A percentile compares a stretch with the other conserved stretches of the same genome.
Evolutionary conservation across 2,113 vertebrate genomes (phyloP).

Genomic region (Lasiurus cinereus): DNA sequence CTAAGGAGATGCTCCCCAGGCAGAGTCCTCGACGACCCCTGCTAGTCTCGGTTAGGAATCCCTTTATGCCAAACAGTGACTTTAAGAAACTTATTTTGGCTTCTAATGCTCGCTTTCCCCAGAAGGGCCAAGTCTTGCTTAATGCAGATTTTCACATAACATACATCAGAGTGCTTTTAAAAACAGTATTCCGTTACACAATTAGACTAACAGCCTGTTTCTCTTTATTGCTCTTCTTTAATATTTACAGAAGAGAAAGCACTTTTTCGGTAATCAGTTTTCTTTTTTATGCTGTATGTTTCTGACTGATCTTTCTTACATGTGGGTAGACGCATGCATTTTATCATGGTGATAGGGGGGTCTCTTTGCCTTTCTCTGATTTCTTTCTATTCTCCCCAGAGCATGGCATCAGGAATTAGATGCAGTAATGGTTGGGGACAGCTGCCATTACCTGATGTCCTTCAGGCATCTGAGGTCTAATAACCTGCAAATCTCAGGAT

Average conservation of each 20-base stretch:
- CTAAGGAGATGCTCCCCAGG: neutral
- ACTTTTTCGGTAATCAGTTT: neutral
- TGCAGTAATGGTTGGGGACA: constrained; percentile 35
- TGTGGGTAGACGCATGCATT: neutral
- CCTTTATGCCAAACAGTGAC: neutral
- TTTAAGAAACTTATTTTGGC: neutral
- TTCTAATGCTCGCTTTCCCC: neutral
- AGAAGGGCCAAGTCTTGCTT: neutral
- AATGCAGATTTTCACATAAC: neutral
- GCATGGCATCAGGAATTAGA: constrained; percentile 68
- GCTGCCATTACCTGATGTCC: constrained; percentile 24
- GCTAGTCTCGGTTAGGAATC: constrained; percentile 10
- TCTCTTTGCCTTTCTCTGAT: constrained; percentile 57
- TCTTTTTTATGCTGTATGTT: neutral
- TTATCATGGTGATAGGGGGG: constrained; percentile 52
- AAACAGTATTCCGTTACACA: neutral
- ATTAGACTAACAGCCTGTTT: constrained; percentile 49
- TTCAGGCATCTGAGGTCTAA: constrained; percentile 60
- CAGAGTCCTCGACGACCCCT: neutral
- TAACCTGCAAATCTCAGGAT: constrained; percentile 68
- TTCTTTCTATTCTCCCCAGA: constrained; percentile 68
- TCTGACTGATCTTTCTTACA: constrained; percentile 46
- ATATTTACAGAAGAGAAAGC: constrained; percentile 1
- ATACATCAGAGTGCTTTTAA: neutral
- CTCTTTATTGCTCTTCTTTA: constrained; percentile 16